Evolutionary conservation across 2,888 invertebrate species (phyloP).

Genomic region (Diarsia dahlii): DNA sequence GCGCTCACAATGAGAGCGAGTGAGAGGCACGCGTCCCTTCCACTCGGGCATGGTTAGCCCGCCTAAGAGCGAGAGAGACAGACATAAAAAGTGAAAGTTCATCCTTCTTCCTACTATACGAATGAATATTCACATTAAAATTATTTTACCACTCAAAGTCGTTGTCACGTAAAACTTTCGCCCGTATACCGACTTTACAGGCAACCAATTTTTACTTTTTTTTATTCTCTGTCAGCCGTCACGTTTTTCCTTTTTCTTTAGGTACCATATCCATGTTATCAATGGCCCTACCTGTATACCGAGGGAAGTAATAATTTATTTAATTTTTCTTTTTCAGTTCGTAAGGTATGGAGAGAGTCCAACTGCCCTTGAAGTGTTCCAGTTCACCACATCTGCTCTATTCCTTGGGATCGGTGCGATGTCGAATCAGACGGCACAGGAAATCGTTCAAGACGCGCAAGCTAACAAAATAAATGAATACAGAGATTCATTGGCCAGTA

Average conservation of each 20-base stretch:
- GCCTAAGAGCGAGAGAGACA: no score
- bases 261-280: not conserved
- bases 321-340: conserved; percentile 37
- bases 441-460: conserved; percentile 71
- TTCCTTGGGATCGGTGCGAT: conserved; percentile 74
- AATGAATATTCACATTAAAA: no score
- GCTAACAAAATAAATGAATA: conserved; percentile 69
- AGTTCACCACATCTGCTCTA: conserved; percentile 68
- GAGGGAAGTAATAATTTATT: not conserved
- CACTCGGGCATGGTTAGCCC: no score
- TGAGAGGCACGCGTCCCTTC: no score
- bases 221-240: not conserved
- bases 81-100: no score
- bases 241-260: not conserved
- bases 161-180: no score
- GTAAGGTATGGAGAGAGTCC: conserved; percentile 51
- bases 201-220: no score
- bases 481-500: conserved; percentile 69
- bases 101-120: no score
- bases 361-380: conserved; percentile 63
- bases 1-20: no score
- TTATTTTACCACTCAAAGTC: no score
- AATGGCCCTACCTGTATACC: not conserved
- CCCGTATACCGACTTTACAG: no score
- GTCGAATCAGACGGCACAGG: conserved; percentile 72